Percentiles rank a stretch among this genome's conserved stretches.
Evolutionary conservation across 1,140 invertebrate genomes (phyloP).

Genomic region (Lysiphlebus fabarum): DNA sequence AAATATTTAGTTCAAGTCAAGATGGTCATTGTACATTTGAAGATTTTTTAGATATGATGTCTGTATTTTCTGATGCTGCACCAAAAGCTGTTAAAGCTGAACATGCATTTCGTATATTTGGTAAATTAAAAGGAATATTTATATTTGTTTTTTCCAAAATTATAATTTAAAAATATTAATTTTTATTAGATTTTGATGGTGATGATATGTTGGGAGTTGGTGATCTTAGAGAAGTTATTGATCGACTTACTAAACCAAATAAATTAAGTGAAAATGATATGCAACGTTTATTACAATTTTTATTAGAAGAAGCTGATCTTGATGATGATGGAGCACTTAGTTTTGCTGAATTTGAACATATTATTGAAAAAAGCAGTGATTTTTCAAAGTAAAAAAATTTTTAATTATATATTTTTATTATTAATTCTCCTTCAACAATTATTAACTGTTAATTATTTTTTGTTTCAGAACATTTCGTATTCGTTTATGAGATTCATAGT

Average conservation of each 20-base stretch:
- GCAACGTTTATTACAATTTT: conserved; percentile 69
- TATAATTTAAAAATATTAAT: not conserved
- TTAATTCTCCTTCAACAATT: no score
- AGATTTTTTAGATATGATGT: conserved; percentile 96
- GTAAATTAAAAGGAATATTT: no score
- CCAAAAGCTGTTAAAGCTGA: conserved; percentile 89
- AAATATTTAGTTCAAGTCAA: conserved; percentile 89
- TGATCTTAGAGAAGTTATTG: conserved; percentile 71
- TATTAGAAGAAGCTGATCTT: conserved; percentile 85
- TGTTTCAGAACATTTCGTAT: conserved; percentile 63
- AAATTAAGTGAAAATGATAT: conserved; percentile 68
- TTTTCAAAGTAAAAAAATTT: no score
- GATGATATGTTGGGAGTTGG: conserved; percentile 83
- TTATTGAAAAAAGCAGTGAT: conserved; percentile 88
- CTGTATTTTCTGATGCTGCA: conserved; percentile 86
- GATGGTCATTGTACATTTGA: conserved; percentile 92
- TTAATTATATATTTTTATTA: no score
- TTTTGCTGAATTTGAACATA: conserved; percentile 93
- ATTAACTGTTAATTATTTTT: no score
- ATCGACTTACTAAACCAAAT: conserved; percentile 66
- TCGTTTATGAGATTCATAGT: conserved; percentile 53
- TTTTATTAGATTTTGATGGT: conserved; percentile 79
- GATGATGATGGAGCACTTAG: conserved; percentile 89
- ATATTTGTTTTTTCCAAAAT: not conserved
- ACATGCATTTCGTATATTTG: conserved; percentile 95